Evolutionary conservation across 2,113 vertebrate species (phyloP), one percentile per base, ranked within the genome.

Genomic region (Brachyhypopomus gauderio): DNA sequence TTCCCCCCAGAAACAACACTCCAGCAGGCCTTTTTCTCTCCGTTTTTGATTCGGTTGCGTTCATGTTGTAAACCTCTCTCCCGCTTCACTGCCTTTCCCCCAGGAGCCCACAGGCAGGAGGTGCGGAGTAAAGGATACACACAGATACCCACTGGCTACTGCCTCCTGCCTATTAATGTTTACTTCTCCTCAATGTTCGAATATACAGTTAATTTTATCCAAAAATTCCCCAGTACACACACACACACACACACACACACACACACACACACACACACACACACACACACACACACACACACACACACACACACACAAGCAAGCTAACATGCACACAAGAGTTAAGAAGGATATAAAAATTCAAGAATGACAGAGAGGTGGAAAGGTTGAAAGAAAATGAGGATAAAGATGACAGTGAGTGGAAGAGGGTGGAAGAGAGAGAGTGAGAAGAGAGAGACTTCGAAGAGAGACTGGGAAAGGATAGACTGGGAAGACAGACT

Each of bases 81-180:
- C 55, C 41, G 78, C 78, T 80, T 64, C 70, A 80, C 78, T 73
- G 70, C 70, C n/a, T 63, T 45, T 59, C 78, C 78, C 59, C 14
- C 19, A 30, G 30, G 78, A 62, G 73, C n/a, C 73, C 58, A 66
- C 66, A 20, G 20, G 70, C 70, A 55, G 0, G 6, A 76, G 58
- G 45, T 52, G 23, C 58, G 36, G 59, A 45, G 74, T 38, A 27
- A 38, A 45, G 22, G 4, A 11, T 30, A 14, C 66, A 45, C 30
- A 23, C 48, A 20, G 34, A 19, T 45, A 41, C 25, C 36, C 66
- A 59, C 34, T 70, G 34, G 58, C 56, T 75, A 17, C 45, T 14
- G 45, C 45, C 45, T 52, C 12, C 11, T 52, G 9, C 45, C 45
- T 52, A 14, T 52, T 52, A 52, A 12, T 52, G 45, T 52, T 14